These are phyloP conservation scores for Camelus dromedarius DNA, from an alignment of 2,113 vertebrate species.

Conservation along the genomic window DNA sequence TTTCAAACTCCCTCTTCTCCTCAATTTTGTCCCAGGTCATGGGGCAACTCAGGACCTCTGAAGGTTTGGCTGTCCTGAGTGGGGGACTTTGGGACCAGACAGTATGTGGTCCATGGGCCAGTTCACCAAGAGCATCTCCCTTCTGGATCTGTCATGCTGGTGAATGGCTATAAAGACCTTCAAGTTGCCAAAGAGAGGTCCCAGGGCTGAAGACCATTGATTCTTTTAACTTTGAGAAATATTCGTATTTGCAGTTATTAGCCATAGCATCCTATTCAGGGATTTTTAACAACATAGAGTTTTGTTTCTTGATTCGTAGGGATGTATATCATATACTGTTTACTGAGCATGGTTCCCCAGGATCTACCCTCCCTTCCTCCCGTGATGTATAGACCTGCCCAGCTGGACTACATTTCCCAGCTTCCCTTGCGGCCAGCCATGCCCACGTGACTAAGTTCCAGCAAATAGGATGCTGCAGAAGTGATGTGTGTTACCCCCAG, in stretches of 20 bases:
- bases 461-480: background rate
- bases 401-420: background rate
- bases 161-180: background rate
- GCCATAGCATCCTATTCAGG: background rate
- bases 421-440: background rate
- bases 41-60: background rate
- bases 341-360: background rate
- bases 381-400: too few relatives aligned
- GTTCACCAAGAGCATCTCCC: background rate
- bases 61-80: background rate
- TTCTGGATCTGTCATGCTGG: background rate
- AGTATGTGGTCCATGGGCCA: fast-evolving
- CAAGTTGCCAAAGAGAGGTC: background rate
- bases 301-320: background rate
- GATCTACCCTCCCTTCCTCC: background rate
- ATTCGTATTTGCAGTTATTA: too few relatives aligned
- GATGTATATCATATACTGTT: background rate
- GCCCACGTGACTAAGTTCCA: too few relatives aligned
- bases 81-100: background rate
- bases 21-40: background rate
- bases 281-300: background rate
- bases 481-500: background rate
- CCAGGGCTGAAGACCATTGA: background rate
- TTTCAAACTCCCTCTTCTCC: too few relatives aligned
- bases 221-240: background rate